Evolutionary conservation across 1,140 invertebrate species (phyloP).

Genomic region (Leptonema lineaticorne): DNA sequence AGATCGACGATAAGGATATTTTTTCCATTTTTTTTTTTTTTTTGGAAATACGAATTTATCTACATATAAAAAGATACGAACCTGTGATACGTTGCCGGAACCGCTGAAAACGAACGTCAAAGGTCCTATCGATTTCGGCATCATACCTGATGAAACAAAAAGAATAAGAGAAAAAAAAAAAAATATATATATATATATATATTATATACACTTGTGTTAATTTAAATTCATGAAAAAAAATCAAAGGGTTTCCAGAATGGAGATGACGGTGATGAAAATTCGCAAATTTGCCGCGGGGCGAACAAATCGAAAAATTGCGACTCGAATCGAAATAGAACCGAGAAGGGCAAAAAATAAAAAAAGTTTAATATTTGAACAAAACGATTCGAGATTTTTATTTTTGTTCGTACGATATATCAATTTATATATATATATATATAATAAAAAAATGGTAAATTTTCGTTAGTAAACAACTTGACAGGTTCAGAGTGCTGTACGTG

Average conservation of each 20-base stretch:
- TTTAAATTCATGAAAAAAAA: too few relatives aligned
- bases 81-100: conserved; percentile 81
- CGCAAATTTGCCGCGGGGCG: too few relatives aligned
- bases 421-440: too few relatives aligned
- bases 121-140: conserved; percentile 98
- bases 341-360: too few relatives aligned
- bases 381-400: too few relatives aligned
- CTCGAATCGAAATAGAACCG: neutral
- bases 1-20: too few relatives aligned
- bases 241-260: too few relatives aligned
- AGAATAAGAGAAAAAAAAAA: neutral
- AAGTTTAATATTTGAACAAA: too few relatives aligned
- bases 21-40: neutral
- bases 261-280: neutral
- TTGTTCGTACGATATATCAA: too few relatives aligned
- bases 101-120: conserved; percentile 98
- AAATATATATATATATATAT: neutral
- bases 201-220: neutral
- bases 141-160: conserved; percentile 61
- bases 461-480: too few relatives aligned
- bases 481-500: too few relatives aligned
- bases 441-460: too few relatives aligned
- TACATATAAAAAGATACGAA: conserved; percentile 41
- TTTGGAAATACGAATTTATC: conserved; percentile 7
- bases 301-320: neutral